Base-by-base conservation (phyloP, 2,797 vertebrate genomes). In the Diplodus sargus region DNA sequence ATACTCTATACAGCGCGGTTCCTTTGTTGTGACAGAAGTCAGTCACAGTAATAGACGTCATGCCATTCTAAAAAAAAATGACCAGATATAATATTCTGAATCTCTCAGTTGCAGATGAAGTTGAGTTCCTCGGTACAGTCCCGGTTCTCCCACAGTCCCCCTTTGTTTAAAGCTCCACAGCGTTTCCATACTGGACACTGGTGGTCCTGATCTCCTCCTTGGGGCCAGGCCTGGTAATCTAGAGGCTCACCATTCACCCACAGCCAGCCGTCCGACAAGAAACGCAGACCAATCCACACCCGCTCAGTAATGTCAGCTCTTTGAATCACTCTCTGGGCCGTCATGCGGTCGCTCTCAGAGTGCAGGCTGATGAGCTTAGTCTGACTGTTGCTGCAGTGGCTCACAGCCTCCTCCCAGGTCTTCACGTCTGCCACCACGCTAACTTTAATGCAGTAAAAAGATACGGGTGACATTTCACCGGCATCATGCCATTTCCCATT, bases 271-370 rank as follows among this genome's bases (percentile, higher is more conserved):
- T 82, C 78, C 22, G 2, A 79, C 5, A 91, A 65, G 78, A 79
- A 91, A 25, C 75, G 63, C 76, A 93, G 78, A 4, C 92, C 87
- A 0, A 85, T 90, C 92, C 92, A 93, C 56, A 88, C 73, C 11
- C 1, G 4, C 13, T 86, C 48, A 1, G 59, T 53, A 42, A 65
- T 22, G 22, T n/a, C 0, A 1, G 20, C 1, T 1, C 10, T 0
- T 4, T 56, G 6, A 54, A 80, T 5, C 4, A 85, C 48, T 70
- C 3, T 0, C 0, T 34, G 73, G 28, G 62, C 76, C 62, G 58
- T 48, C 25, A 20, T 23, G 11, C 12, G 45, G 10, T 81, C 67
- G 0, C 39, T 18, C 8, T 63, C 14, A 42, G 81, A 83, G 22
- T 13, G 1, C 42, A 88, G 39, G 43, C 68, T 39, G 63, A 30